These are phyloP conservation scores for Tryphoninae sp. DNA, from an alignment of 2,888 invertebrate genomes.

Conservation along the genomic window DNA sequence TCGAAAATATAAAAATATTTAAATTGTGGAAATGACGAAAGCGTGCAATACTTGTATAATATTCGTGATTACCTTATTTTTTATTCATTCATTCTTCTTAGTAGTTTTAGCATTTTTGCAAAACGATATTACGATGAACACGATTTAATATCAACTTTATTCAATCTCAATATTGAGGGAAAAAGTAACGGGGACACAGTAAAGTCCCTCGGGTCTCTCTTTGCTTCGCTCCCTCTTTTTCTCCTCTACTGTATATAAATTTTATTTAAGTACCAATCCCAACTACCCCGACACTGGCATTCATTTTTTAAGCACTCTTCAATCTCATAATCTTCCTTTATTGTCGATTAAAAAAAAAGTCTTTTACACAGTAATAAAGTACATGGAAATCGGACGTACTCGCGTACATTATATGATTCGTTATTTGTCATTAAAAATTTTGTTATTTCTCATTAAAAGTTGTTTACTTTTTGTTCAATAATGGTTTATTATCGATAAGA, in stretches of 20 bases:
- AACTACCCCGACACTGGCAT: constrained; percentile 13
- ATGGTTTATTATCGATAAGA: too few species aligned
- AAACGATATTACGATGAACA: constrained; percentile 12
- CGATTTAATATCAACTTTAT: constrained; percentile 6
- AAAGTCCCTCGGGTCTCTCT: constrained; percentile 25
- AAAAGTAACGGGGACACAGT: neutral
- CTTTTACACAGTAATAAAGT: constrained; percentile 19
- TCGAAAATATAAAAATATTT: neutral
- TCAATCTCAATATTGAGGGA: constrained; percentile 11
- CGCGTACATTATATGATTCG: neutral
- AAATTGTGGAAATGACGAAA: neutral
- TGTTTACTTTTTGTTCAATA: neutral
- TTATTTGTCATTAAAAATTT: neutral
- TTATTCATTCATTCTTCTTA: neutral
- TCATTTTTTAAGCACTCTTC: constrained; percentile 22
- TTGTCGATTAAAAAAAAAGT: constrained; percentile 34
- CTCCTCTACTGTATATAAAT: constrained; percentile 17
- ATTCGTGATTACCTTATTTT: neutral
- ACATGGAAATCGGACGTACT: neutral
- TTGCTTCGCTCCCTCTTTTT: constrained; percentile 23
- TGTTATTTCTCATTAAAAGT: neutral
- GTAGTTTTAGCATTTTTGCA: neutral
- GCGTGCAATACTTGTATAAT: neutral
- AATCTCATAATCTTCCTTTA: constrained; percentile 10
- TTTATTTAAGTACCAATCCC: constrained; percentile 9